Evolutionary conservation across 2,888 invertebrate species (phyloP), one percentile per base, ranked within the genome.

Genomic region (Megamerina dolium): DNA sequence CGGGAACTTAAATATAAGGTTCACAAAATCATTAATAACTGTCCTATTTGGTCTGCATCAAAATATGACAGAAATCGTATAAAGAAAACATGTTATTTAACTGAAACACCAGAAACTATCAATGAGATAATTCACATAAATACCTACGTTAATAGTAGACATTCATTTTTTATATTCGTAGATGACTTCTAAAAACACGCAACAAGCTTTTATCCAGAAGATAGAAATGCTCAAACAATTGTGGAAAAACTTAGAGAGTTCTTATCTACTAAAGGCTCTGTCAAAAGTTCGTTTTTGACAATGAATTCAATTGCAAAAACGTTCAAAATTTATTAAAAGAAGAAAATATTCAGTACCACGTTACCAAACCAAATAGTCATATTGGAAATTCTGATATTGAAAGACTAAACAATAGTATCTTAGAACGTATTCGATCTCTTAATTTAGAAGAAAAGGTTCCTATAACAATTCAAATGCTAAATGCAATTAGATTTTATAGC

Each of bases 131-230:
- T 40, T 12, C 43, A 31, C 23, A 45, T 39, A 37, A 41, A n/a
- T n/a, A n/a, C n/a, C n/a, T 18, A 18, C 21, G 8, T 48, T 41
- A 18, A 40, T 33, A 1, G 37, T n/a, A n/a, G n/a, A n/a, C n/a
- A n/a, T n/a, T n/a, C n/a, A n/a, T n/a, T n/a, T n/a, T n/a, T n/a
- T n/a, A n/a, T n/a, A n/a, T 50, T 35, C n/a, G n/a, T n/a, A n/a
- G 50, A 52, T n/a, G 17, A 23, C 27, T 52, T 51, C 41, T 50
- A 46, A 10, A 54, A 54, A 46, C 50, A 49, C 40, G 40, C 49
- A 14, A 42, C 46, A 23, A 48, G 45, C 2, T 52, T 33, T 35
- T 46, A 42, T 26, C 41, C 51, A 16, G 49, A 52, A 17, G 50
- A 55, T 34, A 45, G 49, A 20, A 44, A 34, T 18, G 41, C 35